phyloP scores from a whole-genome alignment of 2,113 vertebrate species.

The Morone chrysops region DNA sequence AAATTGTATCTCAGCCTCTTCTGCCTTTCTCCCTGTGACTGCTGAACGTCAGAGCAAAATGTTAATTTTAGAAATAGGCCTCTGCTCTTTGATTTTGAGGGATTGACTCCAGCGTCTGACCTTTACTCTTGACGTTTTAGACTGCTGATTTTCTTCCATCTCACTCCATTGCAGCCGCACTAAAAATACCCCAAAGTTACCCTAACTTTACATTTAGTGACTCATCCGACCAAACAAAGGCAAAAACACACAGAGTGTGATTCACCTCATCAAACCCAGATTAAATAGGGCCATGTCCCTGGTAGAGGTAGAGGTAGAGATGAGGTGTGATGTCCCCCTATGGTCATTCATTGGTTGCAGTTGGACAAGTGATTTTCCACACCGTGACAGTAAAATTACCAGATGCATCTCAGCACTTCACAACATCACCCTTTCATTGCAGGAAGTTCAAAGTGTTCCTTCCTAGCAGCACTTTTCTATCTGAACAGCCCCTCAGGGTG shows the following conservation, averaged over 20 bases:
- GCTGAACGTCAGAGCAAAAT: conserved; percentile 26
- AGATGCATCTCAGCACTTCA: not conserved
- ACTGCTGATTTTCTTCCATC: conserved; percentile 51
- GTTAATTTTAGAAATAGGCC: conserved; percentile 44
- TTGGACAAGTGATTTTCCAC: conserved; percentile 40
- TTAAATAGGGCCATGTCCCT: not conserved
- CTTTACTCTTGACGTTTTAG: conserved; percentile 46
- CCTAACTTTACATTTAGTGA: conserved; percentile 46
- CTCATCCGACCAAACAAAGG: conserved; percentile 32
- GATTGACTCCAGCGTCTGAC: conserved; percentile 45
- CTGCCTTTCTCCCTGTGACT: not conserved
- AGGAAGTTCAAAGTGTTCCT: conserved; percentile 10
- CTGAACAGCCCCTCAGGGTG: conserved; percentile 30
- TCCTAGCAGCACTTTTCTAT: not conserved
- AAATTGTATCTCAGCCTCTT: not conserved
- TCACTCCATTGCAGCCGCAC: conserved; percentile 14
- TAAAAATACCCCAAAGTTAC: conserved; percentile 49
- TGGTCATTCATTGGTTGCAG: conserved; percentile 16
- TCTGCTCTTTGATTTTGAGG: conserved; percentile 60
- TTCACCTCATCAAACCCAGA: not conserved
- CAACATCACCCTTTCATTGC: conserved; percentile 10
- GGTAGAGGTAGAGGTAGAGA: not conserved
- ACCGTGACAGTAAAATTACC: not conserved
- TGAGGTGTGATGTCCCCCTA: not conserved
- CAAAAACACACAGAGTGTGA: not conserved